Evolutionary conservation across 1,140 invertebrate species (phyloP).

Genomic region (Saccostrea cuccullata): DNA sequence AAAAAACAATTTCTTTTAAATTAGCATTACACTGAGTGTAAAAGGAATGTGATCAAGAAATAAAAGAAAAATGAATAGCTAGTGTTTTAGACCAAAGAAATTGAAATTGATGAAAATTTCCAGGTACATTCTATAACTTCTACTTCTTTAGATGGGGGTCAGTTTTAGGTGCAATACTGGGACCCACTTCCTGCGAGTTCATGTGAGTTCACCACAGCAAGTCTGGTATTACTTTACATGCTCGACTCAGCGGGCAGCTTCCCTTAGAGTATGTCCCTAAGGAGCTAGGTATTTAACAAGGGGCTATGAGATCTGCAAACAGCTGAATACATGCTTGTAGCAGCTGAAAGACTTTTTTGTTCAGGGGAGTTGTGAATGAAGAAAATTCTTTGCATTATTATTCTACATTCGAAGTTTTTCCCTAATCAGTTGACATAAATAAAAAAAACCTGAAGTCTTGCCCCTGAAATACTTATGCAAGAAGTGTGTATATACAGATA

Average conservation of each 20-base stretch:
- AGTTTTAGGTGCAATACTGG: background rate
- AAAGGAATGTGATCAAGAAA: too few species aligned
- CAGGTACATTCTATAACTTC: background rate
- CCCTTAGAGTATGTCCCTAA: conserved; percentile 3
- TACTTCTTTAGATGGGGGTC: background rate
- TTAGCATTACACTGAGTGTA: too few species aligned
- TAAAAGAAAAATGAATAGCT: too few species aligned
- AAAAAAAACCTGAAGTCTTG: too few species aligned
- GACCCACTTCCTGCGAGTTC: background rate
- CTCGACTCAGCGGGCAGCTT: background rate
- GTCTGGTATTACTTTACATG: conserved; percentile 14
- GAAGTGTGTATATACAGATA: too few species aligned
- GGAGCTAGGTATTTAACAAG: conserved; percentile 10
- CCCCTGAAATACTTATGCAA: too few species aligned
- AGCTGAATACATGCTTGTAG: conserved; percentile 5
- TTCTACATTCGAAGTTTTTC: too few species aligned
- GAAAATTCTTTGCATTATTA: background rate
- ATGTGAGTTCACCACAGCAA: background rate
- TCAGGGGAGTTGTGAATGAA: background rate
- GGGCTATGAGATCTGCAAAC: conserved; percentile 14
- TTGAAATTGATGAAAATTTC: too few species aligned
- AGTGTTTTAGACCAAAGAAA: too few species aligned
- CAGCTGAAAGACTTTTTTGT: background rate
- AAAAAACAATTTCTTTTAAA: too few species aligned
- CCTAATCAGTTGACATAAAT: too few species aligned